Conservation (phyloP, 2,113 vertebrate species). For the Callocephalon fimbriatum region DNA sequence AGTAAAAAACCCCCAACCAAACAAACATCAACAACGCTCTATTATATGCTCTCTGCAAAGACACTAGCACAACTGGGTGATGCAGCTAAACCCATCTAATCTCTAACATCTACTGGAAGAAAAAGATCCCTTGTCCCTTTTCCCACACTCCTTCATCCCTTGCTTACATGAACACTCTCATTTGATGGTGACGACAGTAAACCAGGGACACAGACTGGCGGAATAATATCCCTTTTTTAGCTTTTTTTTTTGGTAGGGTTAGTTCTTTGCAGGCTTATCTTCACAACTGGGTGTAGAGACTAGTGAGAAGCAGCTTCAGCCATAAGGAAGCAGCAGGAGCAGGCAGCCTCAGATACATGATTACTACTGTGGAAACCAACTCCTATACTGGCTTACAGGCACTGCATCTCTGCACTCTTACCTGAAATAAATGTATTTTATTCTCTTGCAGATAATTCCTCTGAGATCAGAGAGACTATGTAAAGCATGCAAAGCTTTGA, state of each 20-base stretch:
- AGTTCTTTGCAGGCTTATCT: not conserved
- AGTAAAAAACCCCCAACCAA: not conserved
- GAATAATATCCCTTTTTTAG: not conserved
- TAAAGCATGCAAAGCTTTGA: not conserved
- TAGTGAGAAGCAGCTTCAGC: not conserved
- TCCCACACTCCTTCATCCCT: not conserved
- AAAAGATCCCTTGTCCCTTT: not conserved
- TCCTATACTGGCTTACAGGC: not conserved
- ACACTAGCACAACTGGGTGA: not conserved
- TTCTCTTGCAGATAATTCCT: not conserved
- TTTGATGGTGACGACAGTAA: not conserved
- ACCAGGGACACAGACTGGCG: not conserved
- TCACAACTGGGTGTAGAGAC: not conserved
- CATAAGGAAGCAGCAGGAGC: not conserved
- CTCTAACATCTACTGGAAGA: not conserved
- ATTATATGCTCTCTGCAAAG: not conserved
- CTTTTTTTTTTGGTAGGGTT: not conserved
- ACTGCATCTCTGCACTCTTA: not conserved
- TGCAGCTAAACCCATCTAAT: not conserved
- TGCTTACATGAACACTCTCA: not conserved
- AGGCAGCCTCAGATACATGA: rapidly evolving
- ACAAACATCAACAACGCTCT: not conserved
- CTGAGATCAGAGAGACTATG: not conserved
- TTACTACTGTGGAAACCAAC: not conserved
- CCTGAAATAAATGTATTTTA: not conserved